These are phyloP conservation scores for Meteorus colon DNA, from an alignment of 2,888 invertebrate species.

Conservation along the genomic window DNA sequence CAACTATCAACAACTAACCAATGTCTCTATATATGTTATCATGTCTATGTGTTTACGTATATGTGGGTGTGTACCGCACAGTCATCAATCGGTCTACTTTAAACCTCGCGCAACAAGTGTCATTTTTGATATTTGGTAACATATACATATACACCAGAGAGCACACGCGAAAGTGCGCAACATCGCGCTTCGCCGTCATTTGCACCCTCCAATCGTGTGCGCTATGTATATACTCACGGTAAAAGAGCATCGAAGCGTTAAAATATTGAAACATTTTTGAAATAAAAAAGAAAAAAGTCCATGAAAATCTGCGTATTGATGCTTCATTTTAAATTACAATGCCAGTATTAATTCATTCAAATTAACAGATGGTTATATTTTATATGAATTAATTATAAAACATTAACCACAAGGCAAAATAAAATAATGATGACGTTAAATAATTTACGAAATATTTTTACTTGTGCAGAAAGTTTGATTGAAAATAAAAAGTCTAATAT, in stretches of 20 bases:
- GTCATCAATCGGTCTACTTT: slow-evolving; percentile 53
- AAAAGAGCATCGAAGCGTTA: background rate
- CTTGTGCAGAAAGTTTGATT: too few species aligned
- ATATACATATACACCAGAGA: slow-evolving; percentile 31
- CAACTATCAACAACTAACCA: background rate
- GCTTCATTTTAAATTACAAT: background rate
- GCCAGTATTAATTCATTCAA: background rate
- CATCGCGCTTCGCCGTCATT: slow-evolving; percentile 41
- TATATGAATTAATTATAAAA: too few species aligned
- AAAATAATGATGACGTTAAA: too few species aligned
- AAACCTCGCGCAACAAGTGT: slow-evolving; percentile 56
- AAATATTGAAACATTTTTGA: slow-evolving; percentile 3
- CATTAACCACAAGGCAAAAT: too few species aligned
- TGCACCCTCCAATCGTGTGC: slow-evolving; percentile 35
- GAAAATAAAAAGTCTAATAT: background rate
- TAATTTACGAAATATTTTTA: too few species aligned
- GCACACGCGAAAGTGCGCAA: slow-evolving; percentile 42
- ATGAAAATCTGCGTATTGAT: background rate
- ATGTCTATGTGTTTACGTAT: background rate
- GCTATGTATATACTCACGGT: slow-evolving; percentile 12
- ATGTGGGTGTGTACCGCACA: slow-evolving; percentile 17
- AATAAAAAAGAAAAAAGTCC: background rate
- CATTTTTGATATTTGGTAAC: slow-evolving; percentile 52
- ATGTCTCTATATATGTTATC: background rate
- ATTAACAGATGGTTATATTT: background rate